phyloP scores from a whole-genome alignment of 2,888 invertebrate genomes.

The Poecilus cupreus region DNA sequence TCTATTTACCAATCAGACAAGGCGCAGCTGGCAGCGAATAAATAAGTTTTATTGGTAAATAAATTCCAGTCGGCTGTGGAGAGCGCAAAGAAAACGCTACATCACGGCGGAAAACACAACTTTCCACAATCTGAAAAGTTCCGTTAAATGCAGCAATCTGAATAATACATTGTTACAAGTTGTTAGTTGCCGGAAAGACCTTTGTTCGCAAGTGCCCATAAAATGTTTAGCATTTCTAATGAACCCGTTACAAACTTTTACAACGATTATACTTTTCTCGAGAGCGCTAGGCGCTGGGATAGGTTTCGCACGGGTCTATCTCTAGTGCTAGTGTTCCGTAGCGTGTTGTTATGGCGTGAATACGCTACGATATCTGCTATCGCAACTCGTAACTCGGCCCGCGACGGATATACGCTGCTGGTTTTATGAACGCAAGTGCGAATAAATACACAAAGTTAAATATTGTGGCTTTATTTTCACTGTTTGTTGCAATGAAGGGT shows the following conservation, averaged over 20 bases:
- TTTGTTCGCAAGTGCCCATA: slow-evolving; percentile 46
- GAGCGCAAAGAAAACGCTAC: too few relatives aligned
- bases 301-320: not conserved
- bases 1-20: slow-evolving; percentile 4
- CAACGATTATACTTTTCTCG: slow-evolving; percentile 32
- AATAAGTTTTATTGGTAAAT: slow-evolving; percentile 31
- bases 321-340: not conserved
- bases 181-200: slow-evolving; percentile 40
- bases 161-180: slow-evolving; percentile 54
- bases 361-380: not conserved
- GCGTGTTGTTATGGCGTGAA: too few relatives aligned
- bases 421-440: not conserved
- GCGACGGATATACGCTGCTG: slow-evolving; percentile 2
- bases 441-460: slow-evolving; percentile 12
- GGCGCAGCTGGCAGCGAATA: slow-evolving; percentile 3
- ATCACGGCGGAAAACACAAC: not conserved
- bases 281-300: not conserved
- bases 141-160: slow-evolving; percentile 48
- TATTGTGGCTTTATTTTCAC: not conserved
- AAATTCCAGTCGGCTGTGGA: too few relatives aligned
- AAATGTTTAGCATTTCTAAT: slow-evolving; percentile 55
- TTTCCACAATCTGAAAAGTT: slow-evolving; percentile 44
- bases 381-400: slow-evolving; percentile 3
- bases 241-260: slow-evolving; percentile 42
- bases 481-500: too few relatives aligned